phyloP scores from a whole-genome alignment of 2,888 invertebrate species.

The Parnassius mnemosyne region DNA sequence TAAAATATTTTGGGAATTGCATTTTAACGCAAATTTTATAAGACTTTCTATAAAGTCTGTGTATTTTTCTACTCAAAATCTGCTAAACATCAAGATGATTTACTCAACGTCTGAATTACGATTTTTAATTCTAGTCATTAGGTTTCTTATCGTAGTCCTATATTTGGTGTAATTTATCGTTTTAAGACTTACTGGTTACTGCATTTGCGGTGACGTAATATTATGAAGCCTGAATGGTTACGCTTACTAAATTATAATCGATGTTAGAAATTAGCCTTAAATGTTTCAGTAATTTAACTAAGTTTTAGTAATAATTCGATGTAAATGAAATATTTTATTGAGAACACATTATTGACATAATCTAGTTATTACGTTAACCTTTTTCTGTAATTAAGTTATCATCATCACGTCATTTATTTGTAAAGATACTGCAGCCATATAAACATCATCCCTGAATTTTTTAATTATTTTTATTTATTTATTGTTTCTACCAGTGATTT shows the following conservation, averaged over 20 bases:
- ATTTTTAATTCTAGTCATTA: constrained; percentile 54
- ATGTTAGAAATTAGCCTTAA: constrained; percentile 27
- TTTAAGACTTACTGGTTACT: constrained; percentile 39
- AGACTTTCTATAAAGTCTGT: constrained; percentile 7
- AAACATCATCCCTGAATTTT: no score
- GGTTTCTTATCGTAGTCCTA: constrained; percentile 25
- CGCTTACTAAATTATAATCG: constrained; percentile 59
- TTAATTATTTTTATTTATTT: no score
- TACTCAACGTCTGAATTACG: constrained; percentile 29
- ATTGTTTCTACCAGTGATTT: no score
- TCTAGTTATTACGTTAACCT: constrained; percentile 1
- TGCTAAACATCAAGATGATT: constrained; percentile 36
- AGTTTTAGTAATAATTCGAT: background rate
- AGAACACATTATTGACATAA: background rate
- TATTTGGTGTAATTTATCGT: constrained; percentile 24
- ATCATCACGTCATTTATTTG: no score
- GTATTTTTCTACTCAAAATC: constrained; percentile 17
- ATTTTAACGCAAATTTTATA: constrained; percentile 13
- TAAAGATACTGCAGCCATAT: no score
- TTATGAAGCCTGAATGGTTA: constrained; percentile 61
- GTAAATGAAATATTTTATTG: background rate
- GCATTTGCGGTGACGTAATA: constrained; percentile 24
- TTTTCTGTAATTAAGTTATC: background rate
- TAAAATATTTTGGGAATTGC: constrained; percentile 16
- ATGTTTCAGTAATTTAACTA: background rate